Percentiles rank a stretch among this genome's conserved stretches.
phyloP scores from a whole-genome alignment of 2,888 invertebrate genomes.

The Neria commutata region DNA sequence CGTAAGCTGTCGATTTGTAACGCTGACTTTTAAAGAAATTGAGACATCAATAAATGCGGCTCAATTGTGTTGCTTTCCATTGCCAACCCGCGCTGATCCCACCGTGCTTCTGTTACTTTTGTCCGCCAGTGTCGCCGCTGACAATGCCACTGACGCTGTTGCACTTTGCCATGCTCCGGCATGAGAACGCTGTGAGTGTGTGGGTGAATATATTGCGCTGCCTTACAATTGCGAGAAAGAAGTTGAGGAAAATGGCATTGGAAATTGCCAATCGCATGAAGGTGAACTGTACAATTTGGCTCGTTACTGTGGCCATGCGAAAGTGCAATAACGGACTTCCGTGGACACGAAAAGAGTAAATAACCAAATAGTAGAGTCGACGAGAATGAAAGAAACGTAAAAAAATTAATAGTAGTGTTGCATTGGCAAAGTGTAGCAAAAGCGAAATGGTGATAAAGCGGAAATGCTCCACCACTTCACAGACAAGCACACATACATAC shows the following conservation, averaged over 20 bases:
- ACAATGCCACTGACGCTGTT: background rate
- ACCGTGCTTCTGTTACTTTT: too few species aligned
- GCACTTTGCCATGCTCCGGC: background rate
- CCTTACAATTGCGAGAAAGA: background rate
- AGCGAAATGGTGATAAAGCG: too few species aligned
- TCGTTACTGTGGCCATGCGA: too few species aligned
- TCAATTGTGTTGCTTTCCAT: constrained; percentile 23
- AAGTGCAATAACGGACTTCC: too few species aligned
- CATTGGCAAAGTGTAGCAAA: too few species aligned
- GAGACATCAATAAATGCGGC: constrained; percentile 55
- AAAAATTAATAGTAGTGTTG: too few species aligned
- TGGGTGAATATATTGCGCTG: background rate
- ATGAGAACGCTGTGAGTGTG: background rate
- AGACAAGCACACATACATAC: too few species aligned
- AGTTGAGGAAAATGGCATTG: background rate
- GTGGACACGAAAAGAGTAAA: too few species aligned
- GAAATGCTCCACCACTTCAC: too few species aligned
- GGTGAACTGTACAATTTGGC: too few species aligned
- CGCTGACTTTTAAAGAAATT: constrained; percentile 52
- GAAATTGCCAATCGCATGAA: background rate
- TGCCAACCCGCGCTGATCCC: constrained; percentile 12
- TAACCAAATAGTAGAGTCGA: too few species aligned
- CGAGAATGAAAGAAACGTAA: too few species aligned
- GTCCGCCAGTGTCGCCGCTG: background rate
- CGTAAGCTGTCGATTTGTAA: constrained; percentile 47